Evolutionary conservation across 2,113 vertebrate species (phyloP).

Genomic region (Grantiella picta): DNA sequence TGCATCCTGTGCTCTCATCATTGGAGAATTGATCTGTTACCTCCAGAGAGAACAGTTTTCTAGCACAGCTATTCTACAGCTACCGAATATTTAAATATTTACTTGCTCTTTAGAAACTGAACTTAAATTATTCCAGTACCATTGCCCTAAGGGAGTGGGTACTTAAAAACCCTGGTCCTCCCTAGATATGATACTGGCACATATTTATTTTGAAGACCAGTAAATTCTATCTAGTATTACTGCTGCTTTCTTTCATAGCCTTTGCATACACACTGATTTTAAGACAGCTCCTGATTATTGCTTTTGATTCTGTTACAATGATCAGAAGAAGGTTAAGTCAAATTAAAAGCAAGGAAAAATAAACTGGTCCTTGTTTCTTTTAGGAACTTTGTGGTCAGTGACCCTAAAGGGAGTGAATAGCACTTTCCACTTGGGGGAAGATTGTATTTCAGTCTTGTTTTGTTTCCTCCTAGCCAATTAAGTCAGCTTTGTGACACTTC

Average conservation of each 20-base stretch:
- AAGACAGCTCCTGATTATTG: background rate
- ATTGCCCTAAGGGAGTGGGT: background rate
- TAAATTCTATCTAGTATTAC: background rate
- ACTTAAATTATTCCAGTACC: conserved; percentile 6
- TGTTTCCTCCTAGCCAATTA: conserved; percentile 44
- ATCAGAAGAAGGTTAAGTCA: background rate
- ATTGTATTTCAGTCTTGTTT: conserved; percentile 38
- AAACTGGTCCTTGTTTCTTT: background rate
- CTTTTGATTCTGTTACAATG: background rate
- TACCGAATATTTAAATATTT: conserved; percentile 47
- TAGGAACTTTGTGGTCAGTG: conserved; percentile 12
- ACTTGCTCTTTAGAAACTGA: conserved; percentile 25
- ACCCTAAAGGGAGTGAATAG: conserved; percentile 33
- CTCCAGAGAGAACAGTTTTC: conserved; percentile 25
- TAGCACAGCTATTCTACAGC: background rate
- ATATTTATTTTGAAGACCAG: background rate
- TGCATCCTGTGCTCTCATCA: conserved; percentile 25
- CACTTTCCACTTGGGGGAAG: conserved; percentile 35
- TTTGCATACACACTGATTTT: background rate
- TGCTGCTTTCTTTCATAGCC: background rate
- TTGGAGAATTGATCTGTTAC: conserved; percentile 48
- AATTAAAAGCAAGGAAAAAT: conserved; percentile 24
- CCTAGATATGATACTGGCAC: background rate
- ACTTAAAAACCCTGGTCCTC: background rate
- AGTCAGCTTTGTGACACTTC: conserved; percentile 29